Evolutionary conservation across 2,113 vertebrate species (phyloP), one percentile per base, ranked within the genome.

Genomic region (Typhlomys cinereus): DNA sequence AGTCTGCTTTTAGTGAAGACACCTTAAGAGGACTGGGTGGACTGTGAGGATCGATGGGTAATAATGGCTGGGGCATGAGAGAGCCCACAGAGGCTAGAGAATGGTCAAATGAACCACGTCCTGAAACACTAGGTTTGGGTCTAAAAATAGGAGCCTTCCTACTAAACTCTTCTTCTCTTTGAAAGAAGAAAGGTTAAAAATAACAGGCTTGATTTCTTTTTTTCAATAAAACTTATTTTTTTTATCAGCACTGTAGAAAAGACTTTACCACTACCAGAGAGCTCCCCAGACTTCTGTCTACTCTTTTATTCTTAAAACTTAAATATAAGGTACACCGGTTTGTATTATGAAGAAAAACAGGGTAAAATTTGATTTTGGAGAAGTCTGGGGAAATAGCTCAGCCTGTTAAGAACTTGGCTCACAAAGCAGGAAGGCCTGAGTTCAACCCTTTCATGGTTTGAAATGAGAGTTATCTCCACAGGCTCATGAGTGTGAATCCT

Each of bases 201-300:
- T 18, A 80, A 86, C 44, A 34, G 52, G 25, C 15, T 59, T n/a
- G 20, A 66, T 81, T 36, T 54, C 21, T 71, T 17, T 82, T 82
- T 82, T 83, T 83, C 21, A 39, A 76, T 69, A 48, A n/a, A 59
- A 61, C 46, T 88, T 31, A 36, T 27, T 46, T 36, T 59, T 82
- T 94, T 91, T 93, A 73, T 8, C 71, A 27, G 62, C n/a, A n/a
- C n/a, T 10, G 44, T 64, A 59, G 29, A 57, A 54, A 88, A 79
- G 29, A 5, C 17, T 93, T 79, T 41, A 79, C 44, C 57, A 14
- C 78, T 44, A 34, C 59, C 23, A 78, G 1, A 2, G 15, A 89
- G 23, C 5, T 23, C 20, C 5, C 21, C 36, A 36, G 23, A 46
- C 29, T 70, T n/a, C 1, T 73, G 41, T n/a, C 31, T 2, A 34